Conservation (phyloP, 2,888 invertebrate species). For the Lepidochitona cinerea region DNA sequence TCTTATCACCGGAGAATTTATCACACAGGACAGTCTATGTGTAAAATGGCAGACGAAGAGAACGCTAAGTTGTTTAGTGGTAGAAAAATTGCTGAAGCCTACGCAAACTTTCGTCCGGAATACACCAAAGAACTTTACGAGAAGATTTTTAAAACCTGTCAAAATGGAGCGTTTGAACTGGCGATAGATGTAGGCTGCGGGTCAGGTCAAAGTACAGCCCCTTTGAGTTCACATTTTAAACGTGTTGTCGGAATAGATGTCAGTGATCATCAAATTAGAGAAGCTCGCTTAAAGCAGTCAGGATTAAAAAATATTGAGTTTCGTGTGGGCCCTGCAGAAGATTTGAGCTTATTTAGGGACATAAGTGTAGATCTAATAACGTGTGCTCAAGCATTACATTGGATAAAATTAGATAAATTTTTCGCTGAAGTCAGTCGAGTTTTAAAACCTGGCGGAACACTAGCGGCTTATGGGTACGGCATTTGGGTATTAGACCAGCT, state of each 20-base stretch:
- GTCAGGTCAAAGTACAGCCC: conserved; percentile 72
- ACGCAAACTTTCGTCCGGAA: conserved; percentile 48
- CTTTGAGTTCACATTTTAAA: conserved; percentile 69
- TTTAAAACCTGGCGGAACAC: conserved; percentile 69
- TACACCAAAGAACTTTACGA: conserved; percentile 41
- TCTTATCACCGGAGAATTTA: too few relatives aligned
- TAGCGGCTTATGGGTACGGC: conserved; percentile 64
- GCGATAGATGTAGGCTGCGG: conserved; percentile 74
- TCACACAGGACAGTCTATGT: too few relatives aligned
- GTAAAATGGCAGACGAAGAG: not conserved
- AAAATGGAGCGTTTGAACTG: conserved; percentile 29
- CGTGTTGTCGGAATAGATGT: conserved; percentile 72
- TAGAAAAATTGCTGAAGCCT: conserved; percentile 39
- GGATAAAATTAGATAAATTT: conserved; percentile 71
- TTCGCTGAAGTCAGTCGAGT: conserved; percentile 70
- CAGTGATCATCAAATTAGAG: conserved; percentile 69
- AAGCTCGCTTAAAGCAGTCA: conserved; percentile 56
- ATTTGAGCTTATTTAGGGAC: conserved; percentile 53
- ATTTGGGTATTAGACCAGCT: conserved; percentile 28
- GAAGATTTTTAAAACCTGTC: conserved; percentile 41
- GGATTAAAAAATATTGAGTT: conserved; percentile 40
- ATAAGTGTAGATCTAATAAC: conserved; percentile 68
- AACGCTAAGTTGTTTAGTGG: conserved; percentile 34
- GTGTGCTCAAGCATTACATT: conserved; percentile 71
- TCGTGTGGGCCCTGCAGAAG: conserved; percentile 68